Evolutionary conservation across 2,113 vertebrate genomes (phyloP).

Genomic region (Phycodurus eques): DNA sequence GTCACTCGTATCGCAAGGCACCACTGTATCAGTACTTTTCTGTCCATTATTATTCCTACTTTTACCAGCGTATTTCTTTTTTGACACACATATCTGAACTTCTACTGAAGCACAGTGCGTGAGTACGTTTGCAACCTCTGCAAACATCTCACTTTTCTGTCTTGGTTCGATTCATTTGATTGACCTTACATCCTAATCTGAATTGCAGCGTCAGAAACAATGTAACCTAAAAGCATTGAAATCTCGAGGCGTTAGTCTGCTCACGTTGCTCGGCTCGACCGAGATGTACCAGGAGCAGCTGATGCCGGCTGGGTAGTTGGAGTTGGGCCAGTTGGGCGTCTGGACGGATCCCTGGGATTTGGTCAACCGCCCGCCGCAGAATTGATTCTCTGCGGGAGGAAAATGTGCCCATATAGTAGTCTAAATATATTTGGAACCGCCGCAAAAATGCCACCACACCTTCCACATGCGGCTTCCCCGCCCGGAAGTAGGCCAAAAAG

Average conservation of each 20-base stretch:
- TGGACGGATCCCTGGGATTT: constrained; percentile 82
- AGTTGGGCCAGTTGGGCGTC: constrained; percentile 88
- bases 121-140: too few relatives aligned
- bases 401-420: neutral
- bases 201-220: neutral
- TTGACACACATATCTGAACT: too few relatives aligned
- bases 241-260: neutral
- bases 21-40: too few relatives aligned
- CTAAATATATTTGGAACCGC: neutral
- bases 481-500: constrained; percentile 82
- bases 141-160: too few relatives aligned
- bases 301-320: constrained; percentile 87
- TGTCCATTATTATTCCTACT: too few relatives aligned
- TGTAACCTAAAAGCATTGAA: neutral
- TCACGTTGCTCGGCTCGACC: constrained; percentile 80
- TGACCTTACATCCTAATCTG: neutral
- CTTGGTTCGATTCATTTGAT: too few relatives aligned
- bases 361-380: constrained; percentile 85
- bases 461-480: constrained; percentile 78
- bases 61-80: too few relatives aligned
- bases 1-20: too few relatives aligned
- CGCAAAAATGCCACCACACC: constrained; percentile 61
- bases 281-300: constrained; percentile 92
- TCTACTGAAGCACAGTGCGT: too few relatives aligned
- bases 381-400: constrained; percentile 78